Evolutionary conservation across 1,140 invertebrate species (phyloP).

Genomic region (Drosophila ohnishii): DNA sequence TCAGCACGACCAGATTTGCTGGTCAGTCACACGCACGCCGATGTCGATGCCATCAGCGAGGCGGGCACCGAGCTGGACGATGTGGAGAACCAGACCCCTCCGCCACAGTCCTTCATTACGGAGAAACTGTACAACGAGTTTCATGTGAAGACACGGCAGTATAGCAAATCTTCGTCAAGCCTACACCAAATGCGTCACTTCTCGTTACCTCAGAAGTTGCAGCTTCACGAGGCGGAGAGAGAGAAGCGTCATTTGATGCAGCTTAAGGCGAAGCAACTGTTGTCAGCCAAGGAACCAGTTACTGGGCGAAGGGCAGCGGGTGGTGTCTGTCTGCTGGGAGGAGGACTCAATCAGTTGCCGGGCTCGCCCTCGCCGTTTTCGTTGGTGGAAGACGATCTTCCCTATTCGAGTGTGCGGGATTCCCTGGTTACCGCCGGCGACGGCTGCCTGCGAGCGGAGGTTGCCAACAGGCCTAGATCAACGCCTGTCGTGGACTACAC

Average conservation of each 20-base stretch:
- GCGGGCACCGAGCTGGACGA: slow-evolving; percentile 75
- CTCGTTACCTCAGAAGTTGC: slow-evolving; percentile 76
- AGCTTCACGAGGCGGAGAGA: slow-evolving; percentile 66
- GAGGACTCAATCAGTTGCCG: slow-evolving; percentile 36
- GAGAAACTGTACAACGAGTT: slow-evolving; percentile 86
- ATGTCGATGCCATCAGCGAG: slow-evolving; percentile 71
- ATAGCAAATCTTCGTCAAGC: slow-evolving; percentile 86
- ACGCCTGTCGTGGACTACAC: slow-evolving; percentile 76
- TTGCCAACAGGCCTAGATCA: neutral
- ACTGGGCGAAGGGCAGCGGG: slow-evolving; percentile 73
- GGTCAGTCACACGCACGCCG: slow-evolving; percentile 35
- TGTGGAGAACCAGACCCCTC: slow-evolving; percentile 72
- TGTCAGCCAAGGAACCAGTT: slow-evolving; percentile 54
- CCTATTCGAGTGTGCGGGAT: slow-evolving; percentile 80
- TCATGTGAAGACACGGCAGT: slow-evolving; percentile 85
- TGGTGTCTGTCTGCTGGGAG: slow-evolving; percentile 70
- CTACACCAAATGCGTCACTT: slow-evolving; percentile 83
- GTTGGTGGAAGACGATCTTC: slow-evolving; percentile 75
- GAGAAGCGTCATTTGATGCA: slow-evolving; percentile 62
- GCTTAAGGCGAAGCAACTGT: slow-evolving; percentile 56
- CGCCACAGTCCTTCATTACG: slow-evolving; percentile 85
- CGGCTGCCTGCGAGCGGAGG: slow-evolving; percentile 35
- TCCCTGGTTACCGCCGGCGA: slow-evolving; percentile 68
- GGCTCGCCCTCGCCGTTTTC: slow-evolving; percentile 50
- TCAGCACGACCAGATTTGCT: slow-evolving; percentile 70